These are phyloP conservation scores for Opisthocomus hoazin DNA, from an alignment of 2,113 vertebrate species.

Conservation along the genomic window DNA sequence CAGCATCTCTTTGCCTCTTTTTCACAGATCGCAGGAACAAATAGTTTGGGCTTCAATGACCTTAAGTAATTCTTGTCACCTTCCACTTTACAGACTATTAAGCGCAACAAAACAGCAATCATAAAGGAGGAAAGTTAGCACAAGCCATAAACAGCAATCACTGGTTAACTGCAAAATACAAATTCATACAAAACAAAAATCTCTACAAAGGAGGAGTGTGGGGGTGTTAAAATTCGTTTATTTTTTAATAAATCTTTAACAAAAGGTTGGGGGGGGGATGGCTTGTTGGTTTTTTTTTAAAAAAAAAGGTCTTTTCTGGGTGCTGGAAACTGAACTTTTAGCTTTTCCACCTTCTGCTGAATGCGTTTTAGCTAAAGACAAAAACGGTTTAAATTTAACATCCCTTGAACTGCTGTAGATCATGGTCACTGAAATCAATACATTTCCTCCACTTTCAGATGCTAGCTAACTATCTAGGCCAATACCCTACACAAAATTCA, in stretches of 20 bases:
- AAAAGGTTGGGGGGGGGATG: not conserved
- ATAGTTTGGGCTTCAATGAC: not conserved
- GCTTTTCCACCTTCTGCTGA: not conserved
- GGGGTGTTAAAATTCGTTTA: not conserved
- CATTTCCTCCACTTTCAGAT: not conserved
- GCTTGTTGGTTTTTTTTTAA: not conserved
- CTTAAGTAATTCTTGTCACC: not conserved
- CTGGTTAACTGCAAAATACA: not conserved
- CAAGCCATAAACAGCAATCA: not conserved
- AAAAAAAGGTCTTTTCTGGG: not conserved
- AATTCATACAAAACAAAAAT: not conserved
- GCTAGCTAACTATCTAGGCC: not conserved
- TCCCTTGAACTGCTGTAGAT: not conserved
- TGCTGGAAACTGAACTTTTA: not conserved
- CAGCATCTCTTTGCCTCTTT: not conserved
- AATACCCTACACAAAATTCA: not conserved
- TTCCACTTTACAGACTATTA: not conserved
- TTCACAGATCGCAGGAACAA: not conserved
- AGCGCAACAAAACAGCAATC: not conserved
- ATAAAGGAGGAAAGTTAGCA: not conserved
- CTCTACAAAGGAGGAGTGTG: not conserved
- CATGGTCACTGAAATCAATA: not conserved
- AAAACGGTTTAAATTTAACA: not conserved
- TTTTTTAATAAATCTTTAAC: not conserved
- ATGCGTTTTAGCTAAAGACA: not conserved